These are phyloP conservation scores for Xerus inauris DNA, from an alignment of 2,113 vertebrate genomes.

Conservation along the genomic window DNA sequence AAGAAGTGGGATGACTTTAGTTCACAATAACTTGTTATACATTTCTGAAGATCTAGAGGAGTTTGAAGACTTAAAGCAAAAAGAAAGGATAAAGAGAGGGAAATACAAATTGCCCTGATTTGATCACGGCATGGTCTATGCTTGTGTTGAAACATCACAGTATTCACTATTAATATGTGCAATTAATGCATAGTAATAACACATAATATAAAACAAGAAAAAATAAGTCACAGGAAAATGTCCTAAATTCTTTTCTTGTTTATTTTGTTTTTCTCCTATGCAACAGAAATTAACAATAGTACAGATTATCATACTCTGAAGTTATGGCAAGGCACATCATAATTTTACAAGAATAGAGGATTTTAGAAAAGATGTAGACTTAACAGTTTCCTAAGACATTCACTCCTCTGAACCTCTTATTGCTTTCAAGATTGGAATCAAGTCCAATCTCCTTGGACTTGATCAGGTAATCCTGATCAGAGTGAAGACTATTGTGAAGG, in stretches of 20 bases:
- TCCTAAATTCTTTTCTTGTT: not conserved
- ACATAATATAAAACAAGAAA: not conserved
- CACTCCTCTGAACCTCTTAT: too few relatives aligned
- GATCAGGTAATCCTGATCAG: too few relatives aligned
- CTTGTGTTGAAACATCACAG: not conserved
- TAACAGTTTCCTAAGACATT: not conserved
- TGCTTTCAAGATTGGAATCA: too few relatives aligned
- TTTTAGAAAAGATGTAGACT: not conserved
- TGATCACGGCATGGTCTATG: too few relatives aligned
- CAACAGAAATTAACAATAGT: not conserved
- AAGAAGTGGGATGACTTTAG: too few relatives aligned
- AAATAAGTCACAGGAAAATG: not conserved
- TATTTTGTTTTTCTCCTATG: not conserved
- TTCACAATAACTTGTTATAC: not conserved
- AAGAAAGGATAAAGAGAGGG: not conserved
- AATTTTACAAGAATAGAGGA: not conserved
- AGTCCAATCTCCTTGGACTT: too few relatives aligned
- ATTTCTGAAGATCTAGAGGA: not conserved
- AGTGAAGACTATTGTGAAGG: not conserved
- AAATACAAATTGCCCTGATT: not conserved
- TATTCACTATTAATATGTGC: not conserved
- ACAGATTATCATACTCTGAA: not conserved
- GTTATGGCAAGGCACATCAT: not conserved
- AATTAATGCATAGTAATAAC: not conserved
- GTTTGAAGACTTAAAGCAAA: not conserved